Base-by-base conservation (phyloP, 2,797 vertebrate species). In the Clarias pachynema region DNA sequence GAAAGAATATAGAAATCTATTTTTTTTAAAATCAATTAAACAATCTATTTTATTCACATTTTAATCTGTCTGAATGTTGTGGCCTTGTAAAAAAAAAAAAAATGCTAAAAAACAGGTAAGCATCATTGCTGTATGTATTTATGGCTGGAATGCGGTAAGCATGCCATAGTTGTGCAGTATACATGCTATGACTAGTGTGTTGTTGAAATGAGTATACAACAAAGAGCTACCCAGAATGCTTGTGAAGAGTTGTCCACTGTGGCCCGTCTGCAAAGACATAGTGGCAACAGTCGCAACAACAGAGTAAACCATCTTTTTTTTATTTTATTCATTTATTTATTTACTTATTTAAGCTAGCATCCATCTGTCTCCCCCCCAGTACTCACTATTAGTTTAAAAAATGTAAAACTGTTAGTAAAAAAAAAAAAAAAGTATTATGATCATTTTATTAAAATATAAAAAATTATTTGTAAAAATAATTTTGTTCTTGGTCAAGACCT, bases 241-340 rank as follows among this genome's bases (percentile, higher is more conserved):
- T 66, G 44, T 75, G 81, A 26, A 84, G 82, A 75, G 44, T 85
- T 66, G 22, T 65, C 29, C 24, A 56, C 56, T 78, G 40, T 73
- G 77, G 85, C 70, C 73, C 77, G 22, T 40, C 24, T 81, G 44
- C 63, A 83, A 68, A 85, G 56, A 72, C 53, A 63, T 72, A 62
- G 57, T 31, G 79, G 59, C 68, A 68, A 79, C 74, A 79, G 79
- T 68, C 63, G n/a, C 79, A 59, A 66, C 24, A 79, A 84, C 37
- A n/a, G 56, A 86, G 60, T 85, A 87, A 89, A 84, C 86, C 83
- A 86, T 84, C 83, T 86, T 88, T 0, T 37, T 34, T 3, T 34
- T 68, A 31, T 66, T 31, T 2, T 9, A 44, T 44, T 44, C 8
- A 44, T 44, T 44, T 1, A 44, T 44, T 44, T 44, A 44, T 44